Evolutionary conservation across 2,113 vertebrate genomes (phyloP), one percentile per base, ranked within the genome.

Genomic region (Toxostoma redivivum): DNA sequence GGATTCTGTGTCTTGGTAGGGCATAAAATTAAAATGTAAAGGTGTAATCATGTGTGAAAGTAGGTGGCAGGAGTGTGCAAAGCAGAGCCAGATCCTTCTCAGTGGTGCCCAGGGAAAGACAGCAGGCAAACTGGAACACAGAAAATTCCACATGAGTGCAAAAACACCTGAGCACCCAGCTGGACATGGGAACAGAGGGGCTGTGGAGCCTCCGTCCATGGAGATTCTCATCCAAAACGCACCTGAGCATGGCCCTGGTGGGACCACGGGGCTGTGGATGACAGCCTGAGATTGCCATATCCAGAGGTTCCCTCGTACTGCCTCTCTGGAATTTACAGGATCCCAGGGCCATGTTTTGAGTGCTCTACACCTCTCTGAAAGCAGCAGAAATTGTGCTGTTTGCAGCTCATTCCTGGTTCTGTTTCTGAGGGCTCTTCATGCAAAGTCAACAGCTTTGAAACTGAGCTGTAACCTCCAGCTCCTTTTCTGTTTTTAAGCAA

Each of bases 161-260:
- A 44, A 38, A 54, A 20, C 27, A 11, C 3, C 31, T 65, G 9
- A 38, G 3, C 23, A 57, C 3, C 5, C 2, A 0, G 15, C 16
- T 3, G 11, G 23, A 47, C 50, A 28, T 15, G 6, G 15, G 27
- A 51, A 15, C 33, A 47, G 24, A 12, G 14, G 45, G 1, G 5
- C 4, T 70, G 15, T 22, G 8, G 33, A 45, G 19, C 23, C 14
- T 81, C 17, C 31, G 17, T 16, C 30, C 3, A 0, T 5, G 11
- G 12, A 50, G 14, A 23, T 53, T 53, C 28, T 37, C 33, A 30
- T 2, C 53, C 9, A 37, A 45, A 88, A 37, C 14, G 3, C 2
- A 0, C 9, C 38, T 17, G 35, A 56, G 15, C 22, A 25, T 0
- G 0, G 10, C 14, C 12, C 35, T 47, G 9, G 9, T 16, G 42